Percentiles rank a stretch among this genome's conserved stretches.
These are phyloP conservation scores for Dendrophyllia cribrosa DNA, from an alignment of 64 coral and sea anemone genomes.

Conservation along the genomic window DNA sequence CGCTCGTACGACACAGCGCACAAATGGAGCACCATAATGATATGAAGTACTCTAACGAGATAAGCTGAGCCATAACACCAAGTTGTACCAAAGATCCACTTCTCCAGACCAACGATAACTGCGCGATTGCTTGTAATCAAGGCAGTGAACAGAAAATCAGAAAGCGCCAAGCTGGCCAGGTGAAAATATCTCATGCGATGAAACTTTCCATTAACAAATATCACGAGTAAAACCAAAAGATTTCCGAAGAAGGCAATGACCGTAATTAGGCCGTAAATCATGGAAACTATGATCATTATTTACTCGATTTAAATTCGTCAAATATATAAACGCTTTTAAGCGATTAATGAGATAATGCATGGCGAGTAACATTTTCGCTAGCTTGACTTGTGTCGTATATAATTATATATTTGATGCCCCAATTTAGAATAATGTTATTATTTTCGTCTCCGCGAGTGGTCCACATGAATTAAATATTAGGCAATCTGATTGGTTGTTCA, in stretches of 20 bases:
- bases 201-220: background rate
- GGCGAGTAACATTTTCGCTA: too few relatives aligned
- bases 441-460: too few relatives aligned
- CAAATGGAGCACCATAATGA: slow-evolving; percentile 5
- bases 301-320: too few relatives aligned
- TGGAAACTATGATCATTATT: too few relatives aligned
- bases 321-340: too few relatives aligned
- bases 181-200: background rate
- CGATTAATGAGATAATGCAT: too few relatives aligned
- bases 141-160: background rate
- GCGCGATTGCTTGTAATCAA: background rate
- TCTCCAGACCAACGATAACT: background rate
- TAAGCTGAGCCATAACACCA: background rate
- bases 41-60: background rate
- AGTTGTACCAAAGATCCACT: slow-evolving; percentile 28
- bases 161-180: slow-evolving; percentile 28
- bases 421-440: too few relatives aligned
- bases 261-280: background rate
- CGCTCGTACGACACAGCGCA: slow-evolving; percentile 28
- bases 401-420: too few relatives aligned
- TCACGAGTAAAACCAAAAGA: slow-evolving; percentile 15
- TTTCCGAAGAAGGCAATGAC: background rate
- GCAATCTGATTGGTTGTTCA: too few relatives aligned
- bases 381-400: too few relatives aligned
- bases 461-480: too few relatives aligned